Evolutionary conservation across 2,113 vertebrate genomes (phyloP).

Genomic region (Ceyx margarethae): DNA sequence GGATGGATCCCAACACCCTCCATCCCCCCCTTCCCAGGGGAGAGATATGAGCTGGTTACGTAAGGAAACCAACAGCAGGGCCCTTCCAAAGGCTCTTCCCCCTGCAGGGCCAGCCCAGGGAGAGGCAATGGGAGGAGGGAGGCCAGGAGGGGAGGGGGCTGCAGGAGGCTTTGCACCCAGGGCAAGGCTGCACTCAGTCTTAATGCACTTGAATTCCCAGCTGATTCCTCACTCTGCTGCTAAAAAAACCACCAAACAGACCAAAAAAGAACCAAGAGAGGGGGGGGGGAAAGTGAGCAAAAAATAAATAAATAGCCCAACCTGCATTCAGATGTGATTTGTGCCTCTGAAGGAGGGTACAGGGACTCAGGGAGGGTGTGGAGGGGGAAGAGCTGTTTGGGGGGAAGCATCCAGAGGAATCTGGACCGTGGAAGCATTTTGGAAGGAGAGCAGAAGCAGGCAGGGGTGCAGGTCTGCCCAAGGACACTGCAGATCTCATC

Average conservation of each 20-base stretch:
- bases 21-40: not conserved
- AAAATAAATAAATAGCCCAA: too few relatives aligned
- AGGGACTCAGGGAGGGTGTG: not conserved
- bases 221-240: slow-evolving; percentile 14
- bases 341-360: not conserved
- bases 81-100: slow-evolving; percentile 16
- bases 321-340: not conserved
- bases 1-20: slow-evolving; percentile 23
- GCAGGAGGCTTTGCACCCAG: not conserved
- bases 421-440: not conserved
- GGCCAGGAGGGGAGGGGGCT: not conserved
- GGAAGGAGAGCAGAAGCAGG: not conserved
- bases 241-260: not conserved
- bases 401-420: slow-evolving; percentile 34
- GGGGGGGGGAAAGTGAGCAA: too few relatives aligned
- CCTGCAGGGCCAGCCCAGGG: too few relatives aligned
- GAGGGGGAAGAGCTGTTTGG: not conserved
- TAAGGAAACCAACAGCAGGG: not conserved
- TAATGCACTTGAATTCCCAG: slow-evolving; percentile 56
- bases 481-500: not conserved
- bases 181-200: not conserved
- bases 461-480: not conserved
- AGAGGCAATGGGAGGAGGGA: not conserved
- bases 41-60: slow-evolving; percentile 22
- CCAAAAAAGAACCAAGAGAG: too few relatives aligned